phyloP scores from a whole-genome alignment of 2,113 vertebrate species.

The Uria aalge region DNA sequence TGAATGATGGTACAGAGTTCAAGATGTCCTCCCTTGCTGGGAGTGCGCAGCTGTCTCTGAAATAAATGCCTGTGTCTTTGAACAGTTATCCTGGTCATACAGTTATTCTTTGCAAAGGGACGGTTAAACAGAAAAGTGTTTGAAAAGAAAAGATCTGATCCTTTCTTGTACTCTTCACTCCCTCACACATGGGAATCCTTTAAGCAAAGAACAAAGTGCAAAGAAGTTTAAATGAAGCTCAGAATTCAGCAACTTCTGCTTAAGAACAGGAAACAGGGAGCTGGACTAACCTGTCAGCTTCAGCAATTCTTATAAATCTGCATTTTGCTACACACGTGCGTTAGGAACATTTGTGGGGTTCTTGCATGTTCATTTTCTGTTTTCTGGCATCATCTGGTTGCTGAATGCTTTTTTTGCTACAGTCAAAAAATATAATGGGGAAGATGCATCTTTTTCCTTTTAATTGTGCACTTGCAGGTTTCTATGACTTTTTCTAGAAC shows the following conservation, averaged over 20 bases:
- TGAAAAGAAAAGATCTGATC: neutral
- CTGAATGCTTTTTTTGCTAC: neutral
- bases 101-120: neutral
- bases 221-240: constrained; percentile 1
- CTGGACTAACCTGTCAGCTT: neutral
- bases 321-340: neutral
- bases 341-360: neutral
- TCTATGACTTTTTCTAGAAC: neutral
- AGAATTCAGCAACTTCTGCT: neutral
- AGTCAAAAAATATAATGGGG: neutral
- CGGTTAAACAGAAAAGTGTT: neutral
- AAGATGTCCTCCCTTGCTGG: neutral
- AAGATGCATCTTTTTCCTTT: neutral
- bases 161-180: neutral
- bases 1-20: neutral
- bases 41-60: neutral
- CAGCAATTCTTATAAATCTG: neutral
- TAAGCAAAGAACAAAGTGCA: neutral
- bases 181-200: neutral
- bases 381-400: neutral
- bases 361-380: neutral
- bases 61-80: neutral
- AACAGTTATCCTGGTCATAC: neutral
- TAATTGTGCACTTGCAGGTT: neutral
- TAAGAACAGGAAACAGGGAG: neutral